These are phyloP conservation scores for Eidolon helvum DNA, from an alignment of 2,113 vertebrate genomes.

Conservation along the genomic window DNA sequence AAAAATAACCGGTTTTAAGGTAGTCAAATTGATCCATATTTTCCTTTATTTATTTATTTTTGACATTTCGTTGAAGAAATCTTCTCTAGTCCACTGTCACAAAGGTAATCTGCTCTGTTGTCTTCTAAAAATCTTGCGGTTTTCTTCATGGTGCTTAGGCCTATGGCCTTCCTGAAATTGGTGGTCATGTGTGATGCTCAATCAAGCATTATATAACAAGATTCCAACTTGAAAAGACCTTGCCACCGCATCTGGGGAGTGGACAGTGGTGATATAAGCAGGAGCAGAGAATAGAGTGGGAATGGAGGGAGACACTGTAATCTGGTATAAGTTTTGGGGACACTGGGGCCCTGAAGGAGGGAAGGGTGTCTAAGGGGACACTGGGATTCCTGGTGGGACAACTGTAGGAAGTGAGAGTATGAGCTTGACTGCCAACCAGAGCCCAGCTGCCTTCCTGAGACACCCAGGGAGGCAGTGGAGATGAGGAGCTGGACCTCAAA, in stretches of 20 bases:
- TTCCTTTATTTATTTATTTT: not conserved
- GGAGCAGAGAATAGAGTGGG: too few species aligned
- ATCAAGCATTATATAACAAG: not conserved
- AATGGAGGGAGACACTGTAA: not conserved
- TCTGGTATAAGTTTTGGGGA: too few species aligned
- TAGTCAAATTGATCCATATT: not conserved
- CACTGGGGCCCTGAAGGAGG: too few species aligned
- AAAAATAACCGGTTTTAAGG: not conserved
- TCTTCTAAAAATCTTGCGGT: not conserved
- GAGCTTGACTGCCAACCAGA: not conserved
- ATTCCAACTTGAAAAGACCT: not conserved
- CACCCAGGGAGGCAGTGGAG: not conserved
- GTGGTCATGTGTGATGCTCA: too few species aligned
- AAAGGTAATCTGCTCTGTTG: not conserved
- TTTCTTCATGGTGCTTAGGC: not conserved
- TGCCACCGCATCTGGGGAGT: not conserved
- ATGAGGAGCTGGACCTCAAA: not conserved
- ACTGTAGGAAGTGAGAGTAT: too few species aligned
- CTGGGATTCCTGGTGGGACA: not conserved
- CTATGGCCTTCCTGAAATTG: not conserved
- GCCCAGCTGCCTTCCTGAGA: not conserved
- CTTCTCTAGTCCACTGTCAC: not conserved
- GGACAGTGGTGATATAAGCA: not conserved
- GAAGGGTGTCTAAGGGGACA: not conserved
- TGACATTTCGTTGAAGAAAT: not conserved